Conservation (phyloP, 1,140 invertebrate species). For the Leptestheria dahalacensis region DNA sequence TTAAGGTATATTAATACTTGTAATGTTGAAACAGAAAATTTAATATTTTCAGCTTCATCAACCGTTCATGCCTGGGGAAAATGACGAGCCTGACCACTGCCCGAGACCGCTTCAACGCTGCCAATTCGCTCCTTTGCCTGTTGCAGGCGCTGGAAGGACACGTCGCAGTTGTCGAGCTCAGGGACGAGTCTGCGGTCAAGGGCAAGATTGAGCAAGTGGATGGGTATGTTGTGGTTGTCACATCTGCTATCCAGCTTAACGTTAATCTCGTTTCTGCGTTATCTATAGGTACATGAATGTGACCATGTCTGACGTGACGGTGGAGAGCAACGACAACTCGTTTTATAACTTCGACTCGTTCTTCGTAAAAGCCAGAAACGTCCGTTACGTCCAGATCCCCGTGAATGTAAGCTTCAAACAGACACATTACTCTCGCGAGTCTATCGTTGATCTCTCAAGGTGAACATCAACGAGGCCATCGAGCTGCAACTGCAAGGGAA, state of each 20-base stretch:
- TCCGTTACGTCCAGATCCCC: constrained; percentile 49
- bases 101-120: constrained; percentile 9
- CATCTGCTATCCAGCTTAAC: background rate
- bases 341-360: constrained; percentile 33
- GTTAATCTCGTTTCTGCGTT: constrained; percentile 19
- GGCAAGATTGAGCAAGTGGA: constrained; percentile 40
- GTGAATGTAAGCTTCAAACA: constrained; percentile 33
- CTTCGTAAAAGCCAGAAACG: constrained; percentile 44
- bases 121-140: constrained; percentile 31
- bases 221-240: constrained; percentile 31
- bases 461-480: constrained; percentile 10
- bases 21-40: background rate
- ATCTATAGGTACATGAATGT: constrained; percentile 47
- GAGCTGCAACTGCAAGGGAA: constrained; percentile 4
- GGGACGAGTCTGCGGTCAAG: constrained; percentile 43
- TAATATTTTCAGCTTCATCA: too few species aligned
- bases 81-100: constrained; percentile 9
- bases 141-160: constrained; percentile 43
- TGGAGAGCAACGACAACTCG: constrained; percentile 37
- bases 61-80: too few species aligned
- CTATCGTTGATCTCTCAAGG: background rate
- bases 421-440: background rate
- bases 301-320: constrained; percentile 40
- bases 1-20: background rate
- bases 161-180: constrained; percentile 44